Evolutionary conservation across 2,888 invertebrate genomes (phyloP).

Genomic region (Strigamia transsilvanica): DNA sequence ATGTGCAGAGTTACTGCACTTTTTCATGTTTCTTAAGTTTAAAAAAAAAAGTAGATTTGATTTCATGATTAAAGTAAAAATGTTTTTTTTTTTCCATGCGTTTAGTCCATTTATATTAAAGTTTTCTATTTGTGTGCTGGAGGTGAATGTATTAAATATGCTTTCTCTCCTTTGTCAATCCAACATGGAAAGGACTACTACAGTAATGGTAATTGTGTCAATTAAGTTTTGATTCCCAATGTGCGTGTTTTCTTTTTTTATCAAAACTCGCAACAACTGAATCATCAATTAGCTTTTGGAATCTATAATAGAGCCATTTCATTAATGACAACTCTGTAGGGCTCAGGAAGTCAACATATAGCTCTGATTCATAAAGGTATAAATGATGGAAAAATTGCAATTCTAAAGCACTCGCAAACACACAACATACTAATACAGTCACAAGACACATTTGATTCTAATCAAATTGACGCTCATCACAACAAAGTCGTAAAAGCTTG

Average conservation of each 20-base stretch:
- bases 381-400: conserved; percentile 32
- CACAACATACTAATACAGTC: conserved; percentile 15
- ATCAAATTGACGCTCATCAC: conserved; percentile 30
- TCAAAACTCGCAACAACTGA: conserved; percentile 35
- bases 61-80: not conserved
- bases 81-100: not conserved
- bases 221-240: conserved; percentile 41
- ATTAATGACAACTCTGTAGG: conserved; percentile 28
- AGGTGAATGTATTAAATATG: not conserved
- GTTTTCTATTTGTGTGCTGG: not conserved
- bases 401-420: conserved; percentile 18
- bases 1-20: conserved; percentile 23
- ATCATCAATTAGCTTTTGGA: conserved; percentile 39
- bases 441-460: conserved; percentile 23
- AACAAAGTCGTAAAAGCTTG: conserved; percentile 18
- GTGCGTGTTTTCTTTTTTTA: conserved; percentile 37
- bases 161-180: not conserved
- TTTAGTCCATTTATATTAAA: not conserved
- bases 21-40: not conserved
- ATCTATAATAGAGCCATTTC: conserved; percentile 42
- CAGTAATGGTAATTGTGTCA: conserved; percentile 36
- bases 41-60: not conserved
- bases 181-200: conserved; percentile 1
- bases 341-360: conserved; percentile 10
- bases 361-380: conserved; percentile 6